Percentiles rank a stretch among this genome's conserved stretches.
Conservation (phyloP, 1,140 invertebrate genomes). For the Tetraneura akinire region DNA sequence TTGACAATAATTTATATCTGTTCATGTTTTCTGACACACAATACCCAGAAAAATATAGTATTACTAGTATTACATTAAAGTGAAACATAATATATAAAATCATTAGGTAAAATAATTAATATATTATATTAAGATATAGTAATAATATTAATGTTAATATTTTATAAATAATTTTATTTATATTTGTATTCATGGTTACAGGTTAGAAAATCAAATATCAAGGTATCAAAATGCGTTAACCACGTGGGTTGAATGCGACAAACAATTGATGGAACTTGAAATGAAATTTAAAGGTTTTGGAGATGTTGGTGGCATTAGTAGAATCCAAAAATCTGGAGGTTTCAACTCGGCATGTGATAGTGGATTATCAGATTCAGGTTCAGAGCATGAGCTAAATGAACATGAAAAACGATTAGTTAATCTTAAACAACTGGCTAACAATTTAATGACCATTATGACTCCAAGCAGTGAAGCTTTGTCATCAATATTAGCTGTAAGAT, state of each 20-base stretch:
- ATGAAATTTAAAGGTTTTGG: slow-evolving; percentile 35
- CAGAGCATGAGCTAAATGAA: slow-evolving; percentile 73
- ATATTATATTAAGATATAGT: neutral
- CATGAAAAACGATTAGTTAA: slow-evolving; percentile 70
- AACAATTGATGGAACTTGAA: slow-evolving; percentile 53
- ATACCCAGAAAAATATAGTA: neutral
- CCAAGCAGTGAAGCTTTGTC: slow-evolving; percentile 62
- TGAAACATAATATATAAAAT: neutral
- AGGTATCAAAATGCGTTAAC: slow-evolving; percentile 26
- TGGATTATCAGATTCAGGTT: slow-evolving; percentile 76
- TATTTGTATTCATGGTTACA: slow-evolving; percentile 22
- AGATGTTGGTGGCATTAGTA: neutral
- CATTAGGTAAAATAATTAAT: neutral
- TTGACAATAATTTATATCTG: slow-evolving; percentile 14
- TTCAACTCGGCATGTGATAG: slow-evolving; percentile 73
- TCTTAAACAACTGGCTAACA: slow-evolving; percentile 68
- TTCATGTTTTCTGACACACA: neutral
- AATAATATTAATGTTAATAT: neutral
- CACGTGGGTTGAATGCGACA: slow-evolving; percentile 31
- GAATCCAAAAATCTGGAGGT: slow-evolving; percentile 22
- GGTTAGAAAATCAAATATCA: slow-evolving; percentile 25
- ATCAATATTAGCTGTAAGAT: slow-evolving; percentile 26
- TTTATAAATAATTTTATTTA: slow-evolving; percentile 4
- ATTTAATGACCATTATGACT: slow-evolving; percentile 68
- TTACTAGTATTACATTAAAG: neutral